phyloP scores from a whole-genome alignment of 2,888 invertebrate genomes.

The Leucophenga montana region DNA sequence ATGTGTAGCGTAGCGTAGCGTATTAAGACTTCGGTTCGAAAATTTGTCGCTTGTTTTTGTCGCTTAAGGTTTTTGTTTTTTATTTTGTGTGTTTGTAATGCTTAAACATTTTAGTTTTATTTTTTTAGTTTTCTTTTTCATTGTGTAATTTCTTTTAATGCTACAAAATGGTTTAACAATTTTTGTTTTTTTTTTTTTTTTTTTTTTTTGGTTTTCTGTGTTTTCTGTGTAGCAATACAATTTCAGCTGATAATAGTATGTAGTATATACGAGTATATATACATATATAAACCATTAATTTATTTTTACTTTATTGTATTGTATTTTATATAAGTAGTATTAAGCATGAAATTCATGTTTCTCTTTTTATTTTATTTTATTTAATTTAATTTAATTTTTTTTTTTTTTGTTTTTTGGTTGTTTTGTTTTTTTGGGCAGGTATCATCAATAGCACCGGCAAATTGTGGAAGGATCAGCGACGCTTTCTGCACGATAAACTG shows the following conservation, averaged over 20 bases:
- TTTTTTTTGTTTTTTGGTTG: constrained; percentile 1
- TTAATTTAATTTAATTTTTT: constrained; percentile 18
- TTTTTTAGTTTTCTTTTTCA: background rate
- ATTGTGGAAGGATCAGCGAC: constrained; percentile 91
- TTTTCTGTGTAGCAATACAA: no score
- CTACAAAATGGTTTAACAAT: no score
- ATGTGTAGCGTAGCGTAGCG: no score
- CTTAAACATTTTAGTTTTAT: background rate
- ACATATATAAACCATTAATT: no score
- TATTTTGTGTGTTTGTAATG: no score
- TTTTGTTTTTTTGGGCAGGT: constrained; percentile 76
- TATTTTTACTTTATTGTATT: no score
- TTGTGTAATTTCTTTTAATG: background rate
- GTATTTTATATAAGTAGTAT: no score
- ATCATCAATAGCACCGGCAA: constrained; percentile 91
- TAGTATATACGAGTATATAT: no score
- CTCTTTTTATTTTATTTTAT: background rate
- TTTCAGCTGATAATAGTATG: background rate
- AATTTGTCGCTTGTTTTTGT: constrained; percentile 11
- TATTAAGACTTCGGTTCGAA: no score
- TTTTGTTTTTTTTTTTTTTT: background rate
- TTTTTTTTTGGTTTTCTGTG: background rate
- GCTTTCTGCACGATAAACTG: constrained; percentile 89
- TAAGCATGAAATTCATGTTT: background rate
- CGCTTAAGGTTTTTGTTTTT: background rate